Conservation (phyloP, 2,113 vertebrate species). For the Clarias batrachus region DNA sequence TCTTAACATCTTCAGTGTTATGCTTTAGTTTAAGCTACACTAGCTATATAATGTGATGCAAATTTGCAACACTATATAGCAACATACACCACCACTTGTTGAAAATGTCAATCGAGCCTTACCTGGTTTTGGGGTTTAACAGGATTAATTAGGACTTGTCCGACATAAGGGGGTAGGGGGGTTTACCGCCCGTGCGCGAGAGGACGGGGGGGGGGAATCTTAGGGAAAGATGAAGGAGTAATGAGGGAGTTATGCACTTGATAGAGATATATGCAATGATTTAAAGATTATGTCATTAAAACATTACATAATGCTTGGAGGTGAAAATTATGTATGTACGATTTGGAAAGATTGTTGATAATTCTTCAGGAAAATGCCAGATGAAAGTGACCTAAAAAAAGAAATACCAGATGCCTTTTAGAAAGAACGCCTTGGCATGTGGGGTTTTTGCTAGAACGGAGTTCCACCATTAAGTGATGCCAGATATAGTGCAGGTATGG, state of each 20-base stretch:
- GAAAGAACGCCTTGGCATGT: conserved; percentile 37
- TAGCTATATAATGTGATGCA: conserved; percentile 1
- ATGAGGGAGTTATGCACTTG: conserved; percentile 22
- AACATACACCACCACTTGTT: background rate
- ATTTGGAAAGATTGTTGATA: background rate
- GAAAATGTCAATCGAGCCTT: background rate
- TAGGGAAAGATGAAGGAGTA: background rate
- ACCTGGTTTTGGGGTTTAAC: conserved; percentile 53
- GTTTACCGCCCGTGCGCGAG: conserved; percentile 8
- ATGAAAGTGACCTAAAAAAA: conserved; percentile 39
- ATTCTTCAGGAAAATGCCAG: background rate
- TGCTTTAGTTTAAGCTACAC: conserved; percentile 58
- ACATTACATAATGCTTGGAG: no score
- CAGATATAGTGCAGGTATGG: background rate
- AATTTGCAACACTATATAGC: conserved; percentile 12
- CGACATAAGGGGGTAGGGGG: conserved; percentile 41
- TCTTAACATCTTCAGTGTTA: conserved; percentile 61
- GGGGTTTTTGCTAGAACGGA: background rate
- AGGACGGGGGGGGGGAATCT: background rate
- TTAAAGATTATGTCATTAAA: conserved; percentile 9
- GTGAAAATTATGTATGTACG: no score
- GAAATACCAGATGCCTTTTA: background rate
- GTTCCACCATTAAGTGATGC: conserved; percentile 43
- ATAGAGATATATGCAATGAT: background rate
- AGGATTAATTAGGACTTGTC: conserved; percentile 3